A percentile compares a stretch with the other conserved stretches of the same genome.
Conservation (phyloP, 2,113 vertebrate species). For the Bubo bubo region DNA sequence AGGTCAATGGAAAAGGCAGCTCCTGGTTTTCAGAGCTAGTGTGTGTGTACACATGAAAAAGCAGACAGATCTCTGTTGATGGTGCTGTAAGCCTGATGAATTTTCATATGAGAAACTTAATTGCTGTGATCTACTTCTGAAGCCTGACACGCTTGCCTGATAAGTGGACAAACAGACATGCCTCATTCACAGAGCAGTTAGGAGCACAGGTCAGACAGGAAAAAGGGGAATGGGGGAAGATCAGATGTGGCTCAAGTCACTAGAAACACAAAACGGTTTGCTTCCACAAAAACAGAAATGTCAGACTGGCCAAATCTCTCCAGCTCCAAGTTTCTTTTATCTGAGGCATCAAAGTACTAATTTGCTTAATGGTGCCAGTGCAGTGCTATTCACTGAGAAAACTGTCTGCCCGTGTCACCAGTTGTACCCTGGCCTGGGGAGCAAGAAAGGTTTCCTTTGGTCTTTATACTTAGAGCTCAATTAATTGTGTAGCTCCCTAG, state of each 20-base stretch:
- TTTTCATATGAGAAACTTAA: not conserved
- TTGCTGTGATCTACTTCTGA: not conserved
- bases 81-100: not conserved
- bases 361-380: not conserved
- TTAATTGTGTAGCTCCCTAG: not conserved
- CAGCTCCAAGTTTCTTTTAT: not conserved
- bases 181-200: not conserved
- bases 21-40: not conserved
- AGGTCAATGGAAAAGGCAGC: not conserved
- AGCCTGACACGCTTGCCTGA: not conserved
- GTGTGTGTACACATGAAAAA: accelerated
- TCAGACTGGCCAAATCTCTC: not conserved
- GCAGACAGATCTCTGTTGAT: not conserved
- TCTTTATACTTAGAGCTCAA: not conserved
- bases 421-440: not conserved
- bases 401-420: not conserved
- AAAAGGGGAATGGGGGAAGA: not conserved
- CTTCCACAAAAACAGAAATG: not conserved
- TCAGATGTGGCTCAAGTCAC: not conserved
- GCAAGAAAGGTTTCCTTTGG: not conserved
- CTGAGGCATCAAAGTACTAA: not conserved
- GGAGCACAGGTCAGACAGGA: not conserved
- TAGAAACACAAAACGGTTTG: not conserved
- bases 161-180: not conserved
- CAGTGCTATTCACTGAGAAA: not conserved